phyloP scores from a whole-genome alignment of 2,113 vertebrate species.

The Neogale vison region DNA sequence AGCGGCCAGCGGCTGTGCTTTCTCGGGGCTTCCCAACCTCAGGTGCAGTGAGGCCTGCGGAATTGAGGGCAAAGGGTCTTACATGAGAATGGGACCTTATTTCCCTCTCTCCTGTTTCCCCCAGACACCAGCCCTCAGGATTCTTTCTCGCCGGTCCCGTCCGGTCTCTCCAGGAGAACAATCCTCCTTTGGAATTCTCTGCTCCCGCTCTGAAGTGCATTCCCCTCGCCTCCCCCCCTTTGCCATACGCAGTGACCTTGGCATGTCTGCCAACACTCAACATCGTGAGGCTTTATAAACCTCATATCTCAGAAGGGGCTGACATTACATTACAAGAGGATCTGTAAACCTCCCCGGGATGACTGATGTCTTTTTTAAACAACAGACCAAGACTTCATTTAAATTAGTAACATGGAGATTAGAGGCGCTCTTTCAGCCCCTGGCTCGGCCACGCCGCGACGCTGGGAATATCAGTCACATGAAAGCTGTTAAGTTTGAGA shows the following conservation, averaged over 20 bases:
- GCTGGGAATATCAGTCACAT: conserved; percentile 92
- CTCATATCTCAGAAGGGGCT: conserved; percentile 90
- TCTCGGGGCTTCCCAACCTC: not conserved
- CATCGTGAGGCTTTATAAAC: conserved; percentile 86
- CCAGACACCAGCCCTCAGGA: not conserved
- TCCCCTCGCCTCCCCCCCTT: conserved; percentile 26
- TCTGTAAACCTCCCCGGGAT: conserved; percentile 87
- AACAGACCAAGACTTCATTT: conserved; percentile 91
- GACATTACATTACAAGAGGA: conserved; percentile 91
- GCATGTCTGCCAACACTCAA: conserved; percentile 87
- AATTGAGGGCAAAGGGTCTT: not conserved
- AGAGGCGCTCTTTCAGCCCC: conserved; percentile 85
- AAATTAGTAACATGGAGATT: conserved; percentile 92
- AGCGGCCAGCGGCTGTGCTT: not conserved
- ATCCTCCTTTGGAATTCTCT: conserved; percentile 82
- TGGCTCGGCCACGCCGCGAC: conserved; percentile 83
- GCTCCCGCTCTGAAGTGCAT: conserved; percentile 77
- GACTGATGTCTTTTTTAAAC: conserved; percentile 92
- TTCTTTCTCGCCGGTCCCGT: not conserved
- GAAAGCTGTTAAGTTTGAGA: conserved; percentile 90
- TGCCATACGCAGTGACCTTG: conserved; percentile 86
- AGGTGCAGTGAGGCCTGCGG: accelerated
- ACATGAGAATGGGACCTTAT: accelerated
- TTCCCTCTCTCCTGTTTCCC: not conserved
- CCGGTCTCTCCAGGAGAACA: not conserved